Conservation (phyloP, 2,888 invertebrate species). For the Drosophila aldrichi region DNA sequence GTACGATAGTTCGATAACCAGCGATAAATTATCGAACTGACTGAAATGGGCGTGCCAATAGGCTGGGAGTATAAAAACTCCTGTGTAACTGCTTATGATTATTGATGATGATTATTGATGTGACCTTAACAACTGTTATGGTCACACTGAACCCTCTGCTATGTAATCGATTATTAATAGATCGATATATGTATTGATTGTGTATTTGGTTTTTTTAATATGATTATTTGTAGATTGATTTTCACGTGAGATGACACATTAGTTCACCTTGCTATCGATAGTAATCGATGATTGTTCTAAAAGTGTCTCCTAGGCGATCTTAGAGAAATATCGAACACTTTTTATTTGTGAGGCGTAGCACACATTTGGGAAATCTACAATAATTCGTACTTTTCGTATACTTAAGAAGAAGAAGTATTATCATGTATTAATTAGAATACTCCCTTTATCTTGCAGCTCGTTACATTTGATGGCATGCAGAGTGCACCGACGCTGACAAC, state of each 20-base stretch:
- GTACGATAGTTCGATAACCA: conserved; percentile 84
- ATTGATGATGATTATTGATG: not conserved
- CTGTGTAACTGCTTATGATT: not conserved
- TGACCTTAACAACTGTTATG: not conserved
- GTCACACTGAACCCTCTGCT: not conserved
- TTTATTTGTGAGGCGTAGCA: not conserved
- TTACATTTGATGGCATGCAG: conserved; percentile 93
- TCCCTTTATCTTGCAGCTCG: conserved; percentile 88
- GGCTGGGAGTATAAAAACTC: not conserved
- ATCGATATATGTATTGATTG: not conserved
- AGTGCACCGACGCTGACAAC: conserved; percentile 97
- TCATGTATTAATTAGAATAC: conserved; percentile 1
- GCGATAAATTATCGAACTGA: conserved; percentile 31
- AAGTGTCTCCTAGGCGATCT: not conserved
- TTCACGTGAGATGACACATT: not conserved
- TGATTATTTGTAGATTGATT: not conserved
- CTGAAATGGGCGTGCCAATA: not conserved
- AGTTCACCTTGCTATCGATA: not conserved
- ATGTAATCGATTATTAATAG: not conserved
- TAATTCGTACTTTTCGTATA: not conserved
- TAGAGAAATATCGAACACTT: not conserved
- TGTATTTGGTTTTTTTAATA: not conserved
- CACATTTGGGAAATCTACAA: no score
- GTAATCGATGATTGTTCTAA: not conserved
- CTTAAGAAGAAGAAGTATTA: not conserved